These are phyloP conservation scores for Neoniphon sammara DNA, from an alignment of 2,797 vertebrate genomes.

Conservation along the genomic window DNA sequence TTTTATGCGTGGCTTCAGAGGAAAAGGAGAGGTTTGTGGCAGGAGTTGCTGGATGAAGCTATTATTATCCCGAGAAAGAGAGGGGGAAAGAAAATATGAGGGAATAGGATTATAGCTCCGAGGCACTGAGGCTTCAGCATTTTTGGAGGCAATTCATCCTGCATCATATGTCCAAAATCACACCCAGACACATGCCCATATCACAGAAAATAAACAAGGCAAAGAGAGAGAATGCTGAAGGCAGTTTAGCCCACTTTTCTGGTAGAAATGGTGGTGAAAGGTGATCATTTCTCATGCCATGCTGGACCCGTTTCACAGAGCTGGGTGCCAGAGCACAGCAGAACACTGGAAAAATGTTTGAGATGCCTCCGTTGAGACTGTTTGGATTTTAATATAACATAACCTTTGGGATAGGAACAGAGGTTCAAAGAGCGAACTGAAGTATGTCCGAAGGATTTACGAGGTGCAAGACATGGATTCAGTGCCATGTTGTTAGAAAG, in stretches of 20 bases:
- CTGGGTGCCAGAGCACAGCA: slow-evolving; percentile 15
- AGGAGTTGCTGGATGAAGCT: slow-evolving; percentile 20
- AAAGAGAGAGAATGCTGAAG: too few species aligned
- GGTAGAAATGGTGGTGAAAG: slow-evolving; percentile 7
- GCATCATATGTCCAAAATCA: too few species aligned
- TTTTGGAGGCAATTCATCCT: too few species aligned
- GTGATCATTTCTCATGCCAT: slow-evolving; percentile 4
- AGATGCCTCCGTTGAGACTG: slow-evolving; percentile 41
- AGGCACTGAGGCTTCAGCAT: too few species aligned
- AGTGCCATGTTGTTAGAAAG: not conserved
- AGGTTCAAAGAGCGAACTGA: slow-evolving; percentile 13
- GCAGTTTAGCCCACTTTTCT: not conserved
- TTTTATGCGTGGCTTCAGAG: slow-evolving; percentile 23
- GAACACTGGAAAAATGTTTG: slow-evolving; percentile 44
- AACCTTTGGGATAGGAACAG: not conserved
- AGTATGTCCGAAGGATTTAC: slow-evolving; percentile 2
- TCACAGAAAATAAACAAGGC: too few species aligned
- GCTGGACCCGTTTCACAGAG: not conserved
- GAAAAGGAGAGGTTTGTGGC: slow-evolving; percentile 13
- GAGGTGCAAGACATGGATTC: not conserved
- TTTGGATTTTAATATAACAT: slow-evolving; percentile 37
- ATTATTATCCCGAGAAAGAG: too few species aligned
- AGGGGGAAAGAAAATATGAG: too few species aligned
- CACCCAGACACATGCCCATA: too few species aligned
- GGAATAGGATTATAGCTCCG: too few species aligned